Evolutionary conservation across 2,797 vertebrate species (phyloP), one percentile per base, ranked within the genome.

Genomic region (Intellagama lesueurii): DNA sequence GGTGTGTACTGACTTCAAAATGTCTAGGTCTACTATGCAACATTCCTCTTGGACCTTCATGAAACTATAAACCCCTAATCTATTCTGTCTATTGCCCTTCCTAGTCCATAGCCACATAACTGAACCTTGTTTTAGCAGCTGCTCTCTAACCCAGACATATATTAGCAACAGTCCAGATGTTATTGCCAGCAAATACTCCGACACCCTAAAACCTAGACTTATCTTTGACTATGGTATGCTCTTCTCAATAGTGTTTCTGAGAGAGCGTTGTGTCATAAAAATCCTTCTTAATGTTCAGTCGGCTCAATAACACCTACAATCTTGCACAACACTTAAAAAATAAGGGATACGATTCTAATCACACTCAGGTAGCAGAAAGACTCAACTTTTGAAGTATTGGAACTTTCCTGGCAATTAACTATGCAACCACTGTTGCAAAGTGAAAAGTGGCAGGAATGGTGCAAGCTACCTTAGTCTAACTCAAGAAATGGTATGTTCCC

Each of bases 1-100:
- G 86, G 40, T 91, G 5, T 17, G 81, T 32, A 75, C 72, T 91
- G 93, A 94, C 87, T 92, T 93, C 95, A 85, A 84, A 91, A 95
- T 93, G 88, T 87, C 91, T 73, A 87, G 83, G 91, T 1, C 0
- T 70, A n/a, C 91, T 90, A 72, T 90, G 89, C 89, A 93, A 88
- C 26, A 92, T 85, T 88, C 73, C 90, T 85, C 91, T 93, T 77
- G 91, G 93, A 89, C 87, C 75, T 81, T 83, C 76, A 81, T 66
- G 73, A 88, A 60, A 35, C 40, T 49, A 88, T 94, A 73, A 89
- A 92, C 93, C 87, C 66, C 17, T 90, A 84, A 81, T 12, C 40
- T n/a, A 77, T 14, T 88, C 85, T 83, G 81, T 26, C 32, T 86
- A 73, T 49, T 75, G 79, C 80, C 85, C 64, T 91, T 86, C 89